Conservation (phyloP, 2,113 vertebrate species). For the Platysteira castanea region DNA sequence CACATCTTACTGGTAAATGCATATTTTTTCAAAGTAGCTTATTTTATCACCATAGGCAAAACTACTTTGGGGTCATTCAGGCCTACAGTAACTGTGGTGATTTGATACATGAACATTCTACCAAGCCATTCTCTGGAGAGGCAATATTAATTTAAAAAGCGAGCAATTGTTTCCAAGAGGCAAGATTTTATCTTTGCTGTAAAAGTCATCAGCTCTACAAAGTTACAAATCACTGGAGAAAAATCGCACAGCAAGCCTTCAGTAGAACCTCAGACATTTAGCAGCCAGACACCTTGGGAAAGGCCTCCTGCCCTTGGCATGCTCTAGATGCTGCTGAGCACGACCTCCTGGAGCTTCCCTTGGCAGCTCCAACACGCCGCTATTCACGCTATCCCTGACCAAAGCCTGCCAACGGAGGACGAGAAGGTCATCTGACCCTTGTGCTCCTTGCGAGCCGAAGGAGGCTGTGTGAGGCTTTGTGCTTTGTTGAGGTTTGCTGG, state of each 20-base stretch:
- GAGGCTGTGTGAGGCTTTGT: neutral
- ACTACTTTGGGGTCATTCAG: neutral
- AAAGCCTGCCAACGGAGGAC: fast-evolving
- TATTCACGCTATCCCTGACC: fast-evolving
- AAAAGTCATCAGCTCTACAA: neutral
- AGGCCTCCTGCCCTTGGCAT: neutral
- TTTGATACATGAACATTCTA: neutral
- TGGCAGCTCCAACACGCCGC: neutral
- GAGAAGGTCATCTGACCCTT: fast-evolving
- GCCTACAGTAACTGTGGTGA: neutral
- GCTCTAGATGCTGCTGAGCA: neutral
- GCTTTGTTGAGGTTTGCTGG: neutral
- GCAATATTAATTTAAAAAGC: neutral
- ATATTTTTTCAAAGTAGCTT: neutral
- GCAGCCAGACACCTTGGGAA: neutral
- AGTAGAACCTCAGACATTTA: neutral
- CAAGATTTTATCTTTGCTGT: conserved; percentile 28
- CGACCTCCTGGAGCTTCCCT: neutral
- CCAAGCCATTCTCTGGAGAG: neutral
- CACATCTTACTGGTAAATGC: neutral
- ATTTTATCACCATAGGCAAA: neutral
- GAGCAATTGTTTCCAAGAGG: neutral
- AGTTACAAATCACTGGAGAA: neutral
- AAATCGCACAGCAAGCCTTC: neutral
- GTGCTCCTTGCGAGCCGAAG: neutral